Evolutionary conservation across 2,888 invertebrate species (phyloP), one percentile per base, ranked within the genome.

Genomic region (Scaptomyza reducta): DNA sequence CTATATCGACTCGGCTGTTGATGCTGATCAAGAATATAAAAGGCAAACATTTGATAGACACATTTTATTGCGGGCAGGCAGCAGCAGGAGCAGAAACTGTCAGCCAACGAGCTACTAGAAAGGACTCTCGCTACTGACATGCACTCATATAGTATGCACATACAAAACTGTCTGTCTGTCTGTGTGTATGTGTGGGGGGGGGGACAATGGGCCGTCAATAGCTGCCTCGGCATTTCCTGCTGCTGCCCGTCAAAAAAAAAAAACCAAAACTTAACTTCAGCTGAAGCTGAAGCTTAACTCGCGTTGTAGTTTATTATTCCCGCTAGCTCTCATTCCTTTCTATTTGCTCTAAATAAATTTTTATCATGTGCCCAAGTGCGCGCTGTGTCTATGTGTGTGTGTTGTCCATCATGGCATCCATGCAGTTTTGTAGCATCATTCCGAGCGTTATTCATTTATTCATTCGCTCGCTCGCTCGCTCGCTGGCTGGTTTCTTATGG

Each of bases 301-400:
- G 47, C 16, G 53, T 62, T 79, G 80, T 79, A 80, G 87, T 89
- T 88, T 84, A 89, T 88, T 87, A 88, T 86, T 88, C 89, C 89
- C 87, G 74, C 84, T 76, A 74, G 85, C n/a, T 69, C 80, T 77
- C 78, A 77, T 87, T 89, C 78, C 84, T 84, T 81, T 79, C 83
- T 86, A 87, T 89, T 88, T 81, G 86, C 77, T 89, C 79, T 88
- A 88, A 80, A 89, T 86, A 81, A 75, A 81, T 88, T 87, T 87
- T 87, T 87, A 85, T 87, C 77, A 76, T 89, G 87, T 88, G 87
- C 78, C 79, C 78, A 76, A 77, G 61, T 64, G 62, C n/a, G n/a
- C n/a, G 58, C 70, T 18, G 35, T 33, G 11, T 41, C 2, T 31
- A 6, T 46, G 7, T 58, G 14, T 54, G n/a, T 56, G 16, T 33